phyloP scores from a whole-genome alignment of 2,113 vertebrate genomes.

The Megaceryle maxima region DNA sequence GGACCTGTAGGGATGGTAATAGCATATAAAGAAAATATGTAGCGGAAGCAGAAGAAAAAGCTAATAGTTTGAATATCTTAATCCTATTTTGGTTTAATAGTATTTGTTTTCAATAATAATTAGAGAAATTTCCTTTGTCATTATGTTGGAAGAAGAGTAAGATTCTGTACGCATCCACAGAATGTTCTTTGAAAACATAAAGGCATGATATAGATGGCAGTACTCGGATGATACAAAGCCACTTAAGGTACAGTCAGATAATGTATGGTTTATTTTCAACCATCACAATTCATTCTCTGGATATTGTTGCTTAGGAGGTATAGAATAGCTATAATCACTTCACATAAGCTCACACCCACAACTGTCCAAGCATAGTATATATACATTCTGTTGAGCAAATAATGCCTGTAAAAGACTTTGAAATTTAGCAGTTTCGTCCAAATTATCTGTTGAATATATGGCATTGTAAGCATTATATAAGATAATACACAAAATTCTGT shows the following conservation, averaged over 20 bases:
- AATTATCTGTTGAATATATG: background rate
- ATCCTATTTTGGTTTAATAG: constrained; percentile 42
- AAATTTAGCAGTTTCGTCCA: background rate
- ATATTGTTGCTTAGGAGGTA: background rate
- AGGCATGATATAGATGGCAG: background rate
- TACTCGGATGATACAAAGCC: background rate
- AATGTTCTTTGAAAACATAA: background rate
- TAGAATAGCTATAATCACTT: background rate
- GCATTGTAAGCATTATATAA: background rate
- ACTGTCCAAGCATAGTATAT: background rate
- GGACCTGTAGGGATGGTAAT: background rate
- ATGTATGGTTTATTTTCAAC: background rate
- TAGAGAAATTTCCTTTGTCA: constrained; percentile 28
- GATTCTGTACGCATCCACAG: background rate
- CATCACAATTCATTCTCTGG: background rate
- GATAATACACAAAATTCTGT: background rate
- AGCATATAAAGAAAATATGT: background rate
- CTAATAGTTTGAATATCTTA: constrained; percentile 29
- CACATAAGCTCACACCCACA: background rate
- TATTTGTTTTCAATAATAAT: constrained; percentile 20
- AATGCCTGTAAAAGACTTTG: background rate
- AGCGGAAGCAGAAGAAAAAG: background rate
- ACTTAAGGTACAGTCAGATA: background rate
- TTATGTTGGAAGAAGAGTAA: background rate
- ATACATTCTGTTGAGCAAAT: background rate